Evolutionary conservation across 2,113 vertebrate genomes (phyloP).

Genomic region (Trichechus manatus): DNA sequence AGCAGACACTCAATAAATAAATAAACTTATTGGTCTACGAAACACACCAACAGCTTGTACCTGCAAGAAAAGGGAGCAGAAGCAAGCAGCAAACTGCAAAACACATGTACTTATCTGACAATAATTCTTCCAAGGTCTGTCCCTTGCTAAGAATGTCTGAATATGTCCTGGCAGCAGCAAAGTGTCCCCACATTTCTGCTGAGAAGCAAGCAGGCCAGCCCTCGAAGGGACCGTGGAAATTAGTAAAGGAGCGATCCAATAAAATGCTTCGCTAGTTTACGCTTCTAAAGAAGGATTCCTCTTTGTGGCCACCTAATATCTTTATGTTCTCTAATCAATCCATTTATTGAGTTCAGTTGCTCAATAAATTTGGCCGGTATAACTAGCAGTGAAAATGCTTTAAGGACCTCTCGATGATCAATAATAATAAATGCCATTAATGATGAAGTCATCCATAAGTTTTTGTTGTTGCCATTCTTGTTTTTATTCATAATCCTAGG

Average conservation of each 20-base stretch:
- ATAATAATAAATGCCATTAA: slow-evolving; percentile 44
- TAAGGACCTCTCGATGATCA: slow-evolving; percentile 23
- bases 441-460: neutral
- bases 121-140: neutral
- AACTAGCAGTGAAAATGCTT: slow-evolving; percentile 43
- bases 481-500: neutral
- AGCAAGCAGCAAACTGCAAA: neutral
- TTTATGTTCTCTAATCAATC: slow-evolving; percentile 28
- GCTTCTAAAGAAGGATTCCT: slow-evolving; percentile 12
- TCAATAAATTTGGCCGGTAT: slow-evolving; percentile 43
- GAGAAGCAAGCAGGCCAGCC: neutral
- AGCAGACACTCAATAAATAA: neutral
- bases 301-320: neutral
- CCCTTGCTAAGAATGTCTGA: slow-evolving; percentile 18
- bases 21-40: neutral
- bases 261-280: neutral
- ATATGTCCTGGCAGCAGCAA: neutral
- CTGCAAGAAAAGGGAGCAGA: neutral
- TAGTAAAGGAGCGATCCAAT: neutral
- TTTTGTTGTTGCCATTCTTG: neutral
- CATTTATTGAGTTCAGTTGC: slow-evolving; percentile 20
- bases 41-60: neutral
- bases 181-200: neutral
- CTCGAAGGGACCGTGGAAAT: neutral
- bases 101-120: neutral